A percentile compares a stretch with the other conserved stretches of the same genome.
phyloP scores from a whole-genome alignment of 2,888 invertebrate genomes.

The Stegophylla sp. region DNA sequence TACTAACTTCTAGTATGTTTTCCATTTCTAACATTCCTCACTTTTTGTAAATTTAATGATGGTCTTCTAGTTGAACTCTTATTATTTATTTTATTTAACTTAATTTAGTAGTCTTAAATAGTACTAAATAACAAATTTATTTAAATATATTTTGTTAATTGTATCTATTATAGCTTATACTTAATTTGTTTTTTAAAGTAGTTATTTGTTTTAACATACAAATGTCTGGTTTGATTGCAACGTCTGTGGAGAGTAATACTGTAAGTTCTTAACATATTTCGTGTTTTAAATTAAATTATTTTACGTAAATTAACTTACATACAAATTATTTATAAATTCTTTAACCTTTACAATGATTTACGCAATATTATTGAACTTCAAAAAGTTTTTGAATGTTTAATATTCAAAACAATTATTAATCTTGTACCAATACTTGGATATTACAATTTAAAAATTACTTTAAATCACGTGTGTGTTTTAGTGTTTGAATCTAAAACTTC shows the following conservation, averaged over 20 bases:
- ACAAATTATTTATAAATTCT: neutral
- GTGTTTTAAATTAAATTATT: neutral
- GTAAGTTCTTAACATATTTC: slow-evolving; percentile 19
- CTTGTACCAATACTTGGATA: neutral
- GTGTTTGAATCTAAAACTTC: neutral
- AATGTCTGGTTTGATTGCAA: slow-evolving; percentile 32
- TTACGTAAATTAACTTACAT: neutral
- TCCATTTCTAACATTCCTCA: neutral
- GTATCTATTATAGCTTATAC: neutral
- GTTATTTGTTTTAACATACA: neutral
- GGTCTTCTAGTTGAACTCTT: neutral
- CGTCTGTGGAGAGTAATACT: slow-evolving; percentile 7
- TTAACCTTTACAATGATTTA: neutral
- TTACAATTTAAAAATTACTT: too few relatives aligned
- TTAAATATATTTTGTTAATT: too few relatives aligned
- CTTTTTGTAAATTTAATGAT: neutral
- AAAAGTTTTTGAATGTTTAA: neutral
- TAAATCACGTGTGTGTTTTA: slow-evolving; percentile 10
- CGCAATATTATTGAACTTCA: neutral
- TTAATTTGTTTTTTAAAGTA: neutral
- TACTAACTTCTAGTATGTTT: slow-evolving; percentile 34
- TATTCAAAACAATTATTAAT: neutral
- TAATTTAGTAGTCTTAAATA: neutral
- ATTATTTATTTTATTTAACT: neutral
- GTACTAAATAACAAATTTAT: too few relatives aligned